Evolutionary conservation across 1,140 invertebrate species (phyloP).

Genomic region (Heterodera carotae): DNA sequence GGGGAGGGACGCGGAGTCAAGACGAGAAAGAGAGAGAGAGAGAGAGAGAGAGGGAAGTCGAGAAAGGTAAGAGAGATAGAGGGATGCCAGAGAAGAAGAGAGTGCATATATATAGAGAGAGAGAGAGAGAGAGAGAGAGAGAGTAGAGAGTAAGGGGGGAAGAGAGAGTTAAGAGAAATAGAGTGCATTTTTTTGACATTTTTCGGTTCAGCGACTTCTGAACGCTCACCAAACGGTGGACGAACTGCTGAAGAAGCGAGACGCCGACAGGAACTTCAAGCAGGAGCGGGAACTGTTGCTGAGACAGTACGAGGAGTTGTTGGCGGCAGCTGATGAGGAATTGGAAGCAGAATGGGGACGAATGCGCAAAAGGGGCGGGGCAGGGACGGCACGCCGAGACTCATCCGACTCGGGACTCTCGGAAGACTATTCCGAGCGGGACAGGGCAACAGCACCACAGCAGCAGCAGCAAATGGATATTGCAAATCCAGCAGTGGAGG

Average conservation of each 20-base stretch:
- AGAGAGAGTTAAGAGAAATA: too few relatives aligned
- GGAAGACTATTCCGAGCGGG: conserved; percentile 31
- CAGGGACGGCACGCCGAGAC: not conserved
- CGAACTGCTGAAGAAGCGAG: conserved; percentile 44
- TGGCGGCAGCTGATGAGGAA: conserved; percentile 12
- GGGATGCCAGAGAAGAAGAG: too few relatives aligned
- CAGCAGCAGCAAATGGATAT: not conserved
- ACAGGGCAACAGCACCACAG: not conserved
- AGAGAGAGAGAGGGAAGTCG: too few relatives aligned
- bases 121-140: too few relatives aligned
- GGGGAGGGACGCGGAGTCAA: too few relatives aligned
- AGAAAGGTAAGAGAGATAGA: too few relatives aligned
- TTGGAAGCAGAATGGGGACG: not conserved
- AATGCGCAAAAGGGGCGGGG: not conserved
- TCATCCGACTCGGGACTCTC: conserved; percentile 45
- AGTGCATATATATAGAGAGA: too few relatives aligned
- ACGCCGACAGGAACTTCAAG: conserved; percentile 40
- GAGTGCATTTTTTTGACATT: too few relatives aligned
- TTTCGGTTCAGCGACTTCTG: conserved; percentile 44
- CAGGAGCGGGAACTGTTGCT: conserved; percentile 39
- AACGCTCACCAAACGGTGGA: conserved; percentile 48
- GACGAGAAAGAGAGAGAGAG: too few relatives aligned
- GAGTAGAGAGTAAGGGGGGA: too few relatives aligned
- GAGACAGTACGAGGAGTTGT: conserved; percentile 40
- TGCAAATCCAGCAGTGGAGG: too few relatives aligned